Evolutionary conservation across 2,113 vertebrate species (phyloP), one percentile per base, ranked within the genome.

Genomic region (Cottus gobio): DNA sequence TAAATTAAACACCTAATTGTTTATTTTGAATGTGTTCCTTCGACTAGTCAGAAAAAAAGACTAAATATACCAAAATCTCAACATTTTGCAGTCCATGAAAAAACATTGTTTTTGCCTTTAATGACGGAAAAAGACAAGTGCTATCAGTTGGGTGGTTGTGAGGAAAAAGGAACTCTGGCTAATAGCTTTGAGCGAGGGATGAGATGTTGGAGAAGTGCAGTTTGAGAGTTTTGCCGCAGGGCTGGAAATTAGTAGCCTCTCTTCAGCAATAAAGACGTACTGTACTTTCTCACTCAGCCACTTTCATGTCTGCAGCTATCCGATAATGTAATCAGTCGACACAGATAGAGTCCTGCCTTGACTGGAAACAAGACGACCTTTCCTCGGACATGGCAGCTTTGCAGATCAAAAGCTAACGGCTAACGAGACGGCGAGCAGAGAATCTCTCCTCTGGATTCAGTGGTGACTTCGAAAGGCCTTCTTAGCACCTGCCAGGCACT

Each of bases 401-500:
- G 72, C 26, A 72, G 75, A 85, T 84, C 77, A 82, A 85, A 87
- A 80, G 88, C 87, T 68, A 71, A 16, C 16, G 36, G 65, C 74
- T 92, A 87, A 87, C 84, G 88, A 87, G 82, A 82, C 31, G 2
- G 42, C 0, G n/a, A 71, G 50, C 28, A 24, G 46, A 37, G 64
- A 26, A 76, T 16, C 20, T 56, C 58, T 64, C 52, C 67, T 79
- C 46, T 63, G 73, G 60, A 46, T 71, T 61, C 61, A 68, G 71
- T 60, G 28, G 57, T 46, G 72, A 66, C 71, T 87, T 58, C 13
- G 62, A 79, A 54, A 68, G 69, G 80, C 76, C 79, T 64, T 80
- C 76, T 39, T 20, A 61, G 82, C 88, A 87, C 83, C 87, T 85
- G 82, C 73, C 70, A 80, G 69, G 16, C 77, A 77, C 81, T 77